Base-by-base conservation (phyloP, 2,797 vertebrate species). In the Pyrocephalus nanus region DNA sequence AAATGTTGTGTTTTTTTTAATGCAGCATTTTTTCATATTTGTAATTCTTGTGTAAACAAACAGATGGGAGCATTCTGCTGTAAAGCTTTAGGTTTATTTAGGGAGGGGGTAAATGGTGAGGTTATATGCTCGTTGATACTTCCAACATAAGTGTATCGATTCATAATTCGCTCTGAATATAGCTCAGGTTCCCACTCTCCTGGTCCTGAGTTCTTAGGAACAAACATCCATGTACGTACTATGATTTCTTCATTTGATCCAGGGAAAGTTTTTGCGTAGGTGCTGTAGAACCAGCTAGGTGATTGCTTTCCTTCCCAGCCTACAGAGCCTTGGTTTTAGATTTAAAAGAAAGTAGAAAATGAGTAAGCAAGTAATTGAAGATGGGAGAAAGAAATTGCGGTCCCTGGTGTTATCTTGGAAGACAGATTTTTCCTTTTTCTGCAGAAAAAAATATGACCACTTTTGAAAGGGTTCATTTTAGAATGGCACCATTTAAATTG, bases 31-130 rank as follows among this genome's bases (percentile, higher is more conserved):
- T 90, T 84, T 64, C 25, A 5, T 73, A 64, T 45, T 87, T 92
- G 21, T 79, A 83, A 43, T 77, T 94, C 54, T 67, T 93, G 48
- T 92, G 53, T 88, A 76, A 94, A 84, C 27, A 54, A 94, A 83
- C 77, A 92, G 81, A 82, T 91, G 75, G 75, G 57, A 93, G 85
- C 12, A 32, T 70, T 92, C 88, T 93, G 53, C 3, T 74, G 43
- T 75, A 71, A 76, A 87, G 47, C 27, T 89, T 76, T 5, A 69
- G n/a, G 45, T 69, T 92, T 80, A 83, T 79, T 83, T 92, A 79
- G 42, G 21, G 45, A 90, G 67, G 51, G 50, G 40, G 21, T 92
- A 74, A 88, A 40, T 69, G 42, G 6, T 92, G 85, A 85, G 50
- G 47, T 27, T 83, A n/a, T 48, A 23, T 58, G 43, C 55, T 81